Base-by-base conservation (phyloP, 2,113 vertebrate species). In the Brachionichthys hirsutus region DNA sequence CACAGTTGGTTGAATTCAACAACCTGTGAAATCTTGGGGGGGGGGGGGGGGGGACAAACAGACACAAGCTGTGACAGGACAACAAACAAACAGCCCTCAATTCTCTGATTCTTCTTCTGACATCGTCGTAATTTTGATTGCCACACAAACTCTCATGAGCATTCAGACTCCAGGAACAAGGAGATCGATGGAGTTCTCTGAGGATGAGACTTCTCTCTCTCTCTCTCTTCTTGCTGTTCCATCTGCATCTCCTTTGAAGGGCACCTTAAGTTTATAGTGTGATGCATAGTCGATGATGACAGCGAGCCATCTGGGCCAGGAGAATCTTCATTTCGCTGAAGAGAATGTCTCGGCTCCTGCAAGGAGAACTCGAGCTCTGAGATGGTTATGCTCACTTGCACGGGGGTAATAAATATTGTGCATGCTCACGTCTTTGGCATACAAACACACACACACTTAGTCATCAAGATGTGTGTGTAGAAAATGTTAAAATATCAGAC, bases 331-430 rank as follows among this genome's bases (percentile, higher is more conserved):
- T 66, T 61, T 72, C 71, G 50, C 61, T 36, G 63, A 61, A 64
- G 68, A 67, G 60, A 56, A 78, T 72, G 65, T 76, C 53, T 69
- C 71, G 78, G 45, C 57, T 65, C 66, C 43, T 57, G 60, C 35
- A 72, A 76, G 57, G 69, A 82, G 72, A 81, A 73, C 52, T 79
- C 78, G 54, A 80, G 68, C 67, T 40, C n/a, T 18, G 62, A 67
- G 45, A 56, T 66, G 60, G 24, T 64, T 60, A 46, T 24, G 42
- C 46, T 48, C 53, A 67, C 66, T 42, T 35, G 59, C 36, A 53
- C 13, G 51, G 56, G 56, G 2, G 65, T 61, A 68, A 56, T 66
- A 62, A 80, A 82, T 80, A 74, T 52, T 62, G 56, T 47, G 57
- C 58, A 62, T 66, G 58, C 73, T 66, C 38, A 30, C 63, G 48